Percentiles rank a stretch among this genome's conserved stretches.
Conservation (phyloP, 2,888 invertebrate genomes). For the Drosophila monieri region DNA sequence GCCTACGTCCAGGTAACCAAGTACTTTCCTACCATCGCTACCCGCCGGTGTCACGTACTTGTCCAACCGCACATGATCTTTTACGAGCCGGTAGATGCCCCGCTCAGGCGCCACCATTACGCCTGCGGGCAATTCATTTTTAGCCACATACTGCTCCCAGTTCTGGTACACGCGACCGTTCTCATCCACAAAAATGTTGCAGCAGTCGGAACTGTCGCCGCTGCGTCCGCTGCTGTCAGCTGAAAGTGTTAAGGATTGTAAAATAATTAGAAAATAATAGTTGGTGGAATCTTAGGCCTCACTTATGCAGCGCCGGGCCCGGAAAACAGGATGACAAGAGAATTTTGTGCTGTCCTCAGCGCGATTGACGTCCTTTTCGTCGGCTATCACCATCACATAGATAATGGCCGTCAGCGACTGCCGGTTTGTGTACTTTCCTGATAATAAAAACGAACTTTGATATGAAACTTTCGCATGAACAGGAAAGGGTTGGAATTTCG, state of each 20-base stretch:
- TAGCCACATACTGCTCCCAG: constrained; percentile 83
- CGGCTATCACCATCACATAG: constrained; percentile 75
- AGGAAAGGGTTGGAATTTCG: neutral
- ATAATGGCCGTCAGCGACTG: constrained; percentile 77
- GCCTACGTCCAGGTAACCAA: constrained; percentile 57
- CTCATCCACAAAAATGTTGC: constrained; percentile 82
- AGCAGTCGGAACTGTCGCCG: constrained; percentile 71
- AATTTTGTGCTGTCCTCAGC: constrained; percentile 55
- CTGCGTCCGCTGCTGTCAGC: constrained; percentile 28
- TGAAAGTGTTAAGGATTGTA: constrained; percentile 6
- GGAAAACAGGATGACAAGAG: constrained; percentile 80
- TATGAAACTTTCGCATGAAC: neutral
- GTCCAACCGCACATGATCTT: constrained; percentile 59
- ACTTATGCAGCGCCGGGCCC: constrained; percentile 81
- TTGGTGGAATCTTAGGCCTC: constrained; percentile 32
- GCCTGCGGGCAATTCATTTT: constrained; percentile 84
- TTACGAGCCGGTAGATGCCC: constrained; percentile 80
- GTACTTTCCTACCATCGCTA: constrained; percentile 22
- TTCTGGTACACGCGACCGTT: constrained; percentile 84
- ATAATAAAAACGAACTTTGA: constrained; percentile 2
- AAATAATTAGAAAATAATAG: too few relatives aligned
- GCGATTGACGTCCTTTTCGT: constrained; percentile 39
- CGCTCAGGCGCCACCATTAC: constrained; percentile 84
- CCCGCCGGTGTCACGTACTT: constrained; percentile 71
- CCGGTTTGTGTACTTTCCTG: constrained; percentile 81